phyloP scores from a whole-genome alignment of 2,797 vertebrate genomes.

The Fistularia tabacaria region DNA sequence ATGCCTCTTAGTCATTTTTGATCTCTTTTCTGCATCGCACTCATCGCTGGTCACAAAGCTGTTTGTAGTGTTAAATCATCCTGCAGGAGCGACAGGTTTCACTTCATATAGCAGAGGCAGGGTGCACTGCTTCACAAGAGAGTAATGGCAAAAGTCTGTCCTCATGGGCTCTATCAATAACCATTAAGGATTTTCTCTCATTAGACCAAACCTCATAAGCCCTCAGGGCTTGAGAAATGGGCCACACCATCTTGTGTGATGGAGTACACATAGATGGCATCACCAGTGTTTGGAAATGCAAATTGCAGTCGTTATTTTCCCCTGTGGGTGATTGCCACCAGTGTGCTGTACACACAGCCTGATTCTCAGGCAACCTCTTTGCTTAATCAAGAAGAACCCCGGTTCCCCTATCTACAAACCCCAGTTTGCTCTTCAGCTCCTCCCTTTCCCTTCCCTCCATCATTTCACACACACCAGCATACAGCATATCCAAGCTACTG shows the following conservation, averaged over 20 bases:
- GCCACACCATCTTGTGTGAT: slow-evolving; percentile 41
- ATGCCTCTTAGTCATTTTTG: slow-evolving; percentile 1
- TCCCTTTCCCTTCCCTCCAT: slow-evolving; percentile 18
- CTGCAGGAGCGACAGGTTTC: slow-evolving; percentile 51
- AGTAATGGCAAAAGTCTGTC: slow-evolving; percentile 43
- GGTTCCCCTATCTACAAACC: slow-evolving; percentile 23
- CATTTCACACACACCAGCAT: slow-evolving; percentile 14
- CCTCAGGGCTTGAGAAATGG: slow-evolving; percentile 49
- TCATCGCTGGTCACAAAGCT: slow-evolving; percentile 30
- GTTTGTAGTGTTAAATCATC: slow-evolving; percentile 62
- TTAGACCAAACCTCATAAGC: slow-evolving; percentile 54
- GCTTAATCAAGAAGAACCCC: slow-evolving; percentile 58
- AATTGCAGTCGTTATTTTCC: slow-evolving; percentile 53
- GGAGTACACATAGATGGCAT: slow-evolving; percentile 45
- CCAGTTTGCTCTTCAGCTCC: slow-evolving; percentile 32
- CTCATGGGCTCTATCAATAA: slow-evolving; percentile 66
- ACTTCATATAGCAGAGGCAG: slow-evolving; percentile 59
- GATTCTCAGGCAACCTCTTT: slow-evolving; percentile 47
- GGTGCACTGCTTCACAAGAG: slow-evolving; percentile 40
- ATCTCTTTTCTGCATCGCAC: slow-evolving; percentile 20
- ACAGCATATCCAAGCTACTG: slow-evolving; percentile 39
- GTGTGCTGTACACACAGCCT: slow-evolving; percentile 34
- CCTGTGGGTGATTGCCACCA: slow-evolving; percentile 41
- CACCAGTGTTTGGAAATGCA: slow-evolving; percentile 59
- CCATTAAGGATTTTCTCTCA: slow-evolving; percentile 67